Conservation (phyloP, 1,140 invertebrate genomes). For the Temnothorax longispinosus region DNA sequence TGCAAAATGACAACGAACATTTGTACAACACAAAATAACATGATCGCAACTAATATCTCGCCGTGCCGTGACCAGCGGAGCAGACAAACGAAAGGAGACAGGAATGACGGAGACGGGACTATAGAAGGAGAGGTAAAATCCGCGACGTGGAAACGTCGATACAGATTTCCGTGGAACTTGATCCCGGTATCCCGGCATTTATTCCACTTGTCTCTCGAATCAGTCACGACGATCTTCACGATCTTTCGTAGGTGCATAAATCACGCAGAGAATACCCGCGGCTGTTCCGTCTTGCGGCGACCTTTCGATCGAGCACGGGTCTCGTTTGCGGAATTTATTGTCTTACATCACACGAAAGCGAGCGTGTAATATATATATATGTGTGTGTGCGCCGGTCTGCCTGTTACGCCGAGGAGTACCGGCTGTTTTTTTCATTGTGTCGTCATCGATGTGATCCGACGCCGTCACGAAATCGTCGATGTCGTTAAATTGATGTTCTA, state of each 20-base stretch:
- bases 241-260: slow-evolving; percentile 69
- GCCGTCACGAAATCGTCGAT: slow-evolving; percentile 47
- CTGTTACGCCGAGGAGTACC: slow-evolving; percentile 45
- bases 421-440: slow-evolving; percentile 14
- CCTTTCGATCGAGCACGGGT: slow-evolving; percentile 60
- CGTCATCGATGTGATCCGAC: slow-evolving; percentile 40
- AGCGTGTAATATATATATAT: neutral
- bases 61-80: slow-evolving; percentile 38
- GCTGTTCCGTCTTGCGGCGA: slow-evolving; percentile 66
- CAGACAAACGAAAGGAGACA: slow-evolving; percentile 1
- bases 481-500: slow-evolving; percentile 64
- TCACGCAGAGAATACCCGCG: slow-evolving; percentile 65
- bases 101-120: neutral
- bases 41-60: slow-evolving; percentile 76
- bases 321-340: slow-evolving; percentile 73
- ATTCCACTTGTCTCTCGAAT: slow-evolving; percentile 72
- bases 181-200: slow-evolving; percentile 63
- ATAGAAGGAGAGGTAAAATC: slow-evolving; percentile 19
- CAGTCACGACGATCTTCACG: slow-evolving; percentile 68
- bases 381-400: neutral
- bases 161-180: slow-evolving; percentile 59
- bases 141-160: slow-evolving; percentile 52
- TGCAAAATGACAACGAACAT: slow-evolving; percentile 74
- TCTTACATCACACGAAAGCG: slow-evolving; percentile 64
- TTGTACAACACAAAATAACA: slow-evolving; percentile 6